phyloP scores from a whole-genome alignment of 2,888 invertebrate species.

The Lepidonotus clava region DNA sequence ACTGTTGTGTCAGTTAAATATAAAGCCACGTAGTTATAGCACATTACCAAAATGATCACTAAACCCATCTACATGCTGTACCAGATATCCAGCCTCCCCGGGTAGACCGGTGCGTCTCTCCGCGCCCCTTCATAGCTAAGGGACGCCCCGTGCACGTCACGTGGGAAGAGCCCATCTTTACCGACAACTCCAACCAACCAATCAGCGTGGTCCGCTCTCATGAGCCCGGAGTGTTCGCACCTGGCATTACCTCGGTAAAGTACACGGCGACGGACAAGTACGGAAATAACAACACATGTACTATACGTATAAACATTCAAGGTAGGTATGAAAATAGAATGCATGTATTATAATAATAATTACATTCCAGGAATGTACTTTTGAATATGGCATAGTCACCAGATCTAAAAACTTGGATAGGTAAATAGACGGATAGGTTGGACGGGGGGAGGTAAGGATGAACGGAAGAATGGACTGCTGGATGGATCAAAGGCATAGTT shows the following conservation, averaged over 20 bases:
- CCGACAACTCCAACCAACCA: slow-evolving; percentile 83
- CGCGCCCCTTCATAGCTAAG: slow-evolving; percentile 82
- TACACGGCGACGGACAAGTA: slow-evolving; percentile 85
- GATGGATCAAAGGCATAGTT: too few relatives aligned
- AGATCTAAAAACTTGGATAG: too few relatives aligned
- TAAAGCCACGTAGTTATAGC: too few relatives aligned
- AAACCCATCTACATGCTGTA: too few relatives aligned
- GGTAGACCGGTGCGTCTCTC: slow-evolving; percentile 83
- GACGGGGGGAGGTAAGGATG: too few relatives aligned
- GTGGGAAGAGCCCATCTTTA: slow-evolving; percentile 84
- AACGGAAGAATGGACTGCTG: too few relatives aligned
- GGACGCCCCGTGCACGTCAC: slow-evolving; percentile 68
- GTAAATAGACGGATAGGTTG: too few relatives aligned
- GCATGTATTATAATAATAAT: not conserved
- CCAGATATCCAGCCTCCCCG: slow-evolving; percentile 84
- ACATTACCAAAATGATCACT: too few relatives aligned
- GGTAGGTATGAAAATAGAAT: slow-evolving; percentile 68
- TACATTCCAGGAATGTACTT: not conserved
- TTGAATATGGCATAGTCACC: too few relatives aligned
- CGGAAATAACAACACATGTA: slow-evolving; percentile 85
- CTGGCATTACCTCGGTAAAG: slow-evolving; percentile 83
- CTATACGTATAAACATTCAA: slow-evolving; percentile 83
- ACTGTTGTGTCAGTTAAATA: too few relatives aligned
- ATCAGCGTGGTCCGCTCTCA: slow-evolving; percentile 76
- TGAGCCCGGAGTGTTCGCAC: slow-evolving; percentile 82